Conservation (phyloP, 2,797 vertebrate species). For the Danio choprae region DNA sequence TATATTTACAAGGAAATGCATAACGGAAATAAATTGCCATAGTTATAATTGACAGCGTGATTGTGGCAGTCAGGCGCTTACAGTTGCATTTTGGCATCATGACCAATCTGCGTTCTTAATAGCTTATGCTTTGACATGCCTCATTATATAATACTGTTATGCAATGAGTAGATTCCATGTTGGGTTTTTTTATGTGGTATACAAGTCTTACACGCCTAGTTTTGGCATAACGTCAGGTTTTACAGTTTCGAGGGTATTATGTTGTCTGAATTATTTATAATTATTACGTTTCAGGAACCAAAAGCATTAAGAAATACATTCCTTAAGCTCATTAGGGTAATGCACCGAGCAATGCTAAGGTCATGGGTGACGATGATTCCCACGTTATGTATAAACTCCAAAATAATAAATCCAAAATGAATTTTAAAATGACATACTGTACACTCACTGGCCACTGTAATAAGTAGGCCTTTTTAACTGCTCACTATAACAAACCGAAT, state of each 20-base stretch:
- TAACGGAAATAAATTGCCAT: background rate
- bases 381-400: background rate
- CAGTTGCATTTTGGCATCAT: background rate
- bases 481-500: too few relatives aligned
- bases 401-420: background rate
- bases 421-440: too few relatives aligned
- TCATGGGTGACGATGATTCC: background rate
- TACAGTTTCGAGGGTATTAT: background rate
- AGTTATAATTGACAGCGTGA: background rate
- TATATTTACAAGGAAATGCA: background rate
- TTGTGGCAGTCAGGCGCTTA: background rate
- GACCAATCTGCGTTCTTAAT: conserved; percentile 10
- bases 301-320: background rate
- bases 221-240: background rate
- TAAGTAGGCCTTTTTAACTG: too few relatives aligned
- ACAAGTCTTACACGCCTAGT: background rate
- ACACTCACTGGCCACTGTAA: too few relatives aligned
- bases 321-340: background rate
- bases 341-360: background rate
- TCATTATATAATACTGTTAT: conserved; percentile 45
- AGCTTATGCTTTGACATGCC: conserved; percentile 19
- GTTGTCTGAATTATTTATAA: background rate
- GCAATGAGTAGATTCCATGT: background rate
- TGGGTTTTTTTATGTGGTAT: background rate
- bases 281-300: background rate